Percentiles rank a stretch among this genome's conserved stretches.
Conservation (phyloP, 2,113 vertebrate species). For the Microcebus ravelobensis region DNA sequence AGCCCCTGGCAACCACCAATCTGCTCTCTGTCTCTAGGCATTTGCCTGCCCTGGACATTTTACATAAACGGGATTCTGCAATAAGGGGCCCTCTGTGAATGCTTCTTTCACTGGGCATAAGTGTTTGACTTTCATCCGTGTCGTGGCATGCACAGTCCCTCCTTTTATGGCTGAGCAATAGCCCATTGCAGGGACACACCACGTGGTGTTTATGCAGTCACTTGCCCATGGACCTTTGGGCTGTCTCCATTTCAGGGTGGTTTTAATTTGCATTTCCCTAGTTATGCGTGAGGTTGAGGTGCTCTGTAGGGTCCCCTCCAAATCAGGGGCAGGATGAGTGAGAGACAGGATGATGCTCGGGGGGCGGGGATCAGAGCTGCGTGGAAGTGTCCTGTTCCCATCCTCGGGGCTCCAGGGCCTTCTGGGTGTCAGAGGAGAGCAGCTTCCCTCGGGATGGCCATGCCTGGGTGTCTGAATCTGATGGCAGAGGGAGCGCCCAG, state of each 20-base stretch:
- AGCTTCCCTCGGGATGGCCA: too few relatives aligned
- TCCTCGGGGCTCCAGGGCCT: not conserved
- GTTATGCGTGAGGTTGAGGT: not conserved
- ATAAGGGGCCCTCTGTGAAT: not conserved
- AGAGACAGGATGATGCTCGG: not conserved
- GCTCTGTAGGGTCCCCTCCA: not conserved
- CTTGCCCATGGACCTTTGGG: too few relatives aligned
- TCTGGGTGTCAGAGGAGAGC: not conserved
- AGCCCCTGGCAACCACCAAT: not conserved
- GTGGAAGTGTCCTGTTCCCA: accelerated
- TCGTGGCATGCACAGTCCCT: accelerated
- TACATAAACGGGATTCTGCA: not conserved
- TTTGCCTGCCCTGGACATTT: not conserved
- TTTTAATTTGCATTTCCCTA: not conserved
- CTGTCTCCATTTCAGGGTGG: not conserved
- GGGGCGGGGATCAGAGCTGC: not conserved
- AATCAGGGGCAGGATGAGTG: not conserved
- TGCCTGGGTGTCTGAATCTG: not conserved
- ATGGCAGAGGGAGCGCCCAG: not conserved
- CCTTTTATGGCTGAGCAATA: not conserved
- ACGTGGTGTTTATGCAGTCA: accelerated
- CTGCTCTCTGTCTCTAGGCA: not conserved
- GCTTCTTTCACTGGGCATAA: not conserved
- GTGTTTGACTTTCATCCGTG: accelerated
- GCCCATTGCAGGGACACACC: not conserved